Percentiles rank a stretch among this genome's conserved stretches.
Conservation (phyloP, 2,797 vertebrate genomes). For the Nannoperca australis region DNA sequence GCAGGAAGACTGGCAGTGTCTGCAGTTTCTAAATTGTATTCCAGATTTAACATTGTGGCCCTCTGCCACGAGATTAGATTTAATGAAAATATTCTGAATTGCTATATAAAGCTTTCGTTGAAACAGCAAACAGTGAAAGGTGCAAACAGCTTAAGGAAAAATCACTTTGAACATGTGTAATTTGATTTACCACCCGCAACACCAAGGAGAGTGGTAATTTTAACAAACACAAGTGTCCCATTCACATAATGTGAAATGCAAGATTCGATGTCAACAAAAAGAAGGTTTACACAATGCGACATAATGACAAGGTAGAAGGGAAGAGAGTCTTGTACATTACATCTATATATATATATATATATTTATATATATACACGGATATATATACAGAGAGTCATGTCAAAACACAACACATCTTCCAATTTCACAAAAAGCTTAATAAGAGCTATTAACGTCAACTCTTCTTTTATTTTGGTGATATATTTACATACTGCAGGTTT, state of each 20-base stretch:
- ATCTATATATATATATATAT: too few species aligned
- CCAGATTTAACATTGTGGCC: slow-evolving; percentile 10
- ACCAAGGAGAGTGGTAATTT: not conserved
- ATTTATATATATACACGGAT: too few species aligned
- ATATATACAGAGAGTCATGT: too few species aligned
- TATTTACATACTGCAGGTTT: slow-evolving; percentile 17
- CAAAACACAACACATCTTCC: not conserved
- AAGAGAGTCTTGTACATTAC: too few species aligned
- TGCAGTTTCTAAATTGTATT: slow-evolving; percentile 34
- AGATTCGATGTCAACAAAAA: not conserved
- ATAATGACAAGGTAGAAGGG: too few species aligned
- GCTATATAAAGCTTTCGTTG: not conserved
- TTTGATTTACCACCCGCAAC: not conserved
- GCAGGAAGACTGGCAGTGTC: slow-evolving; percentile 25
- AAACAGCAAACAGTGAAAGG: not conserved
- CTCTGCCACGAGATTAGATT: not conserved
- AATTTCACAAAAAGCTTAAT: not conserved
- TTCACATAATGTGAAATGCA: not conserved
- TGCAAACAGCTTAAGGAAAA: not conserved
- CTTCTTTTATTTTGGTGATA: not conserved
- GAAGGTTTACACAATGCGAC: not conserved
- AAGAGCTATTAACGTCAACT: not conserved
- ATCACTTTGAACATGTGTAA: not conserved
- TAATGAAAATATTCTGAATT: not conserved
- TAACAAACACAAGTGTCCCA: not conserved